A percentile compares a stretch with the other conserved stretches of the same genome.
Conservation (phyloP, 2,113 vertebrate species). For the Ramphastos sulfuratus region DNA sequence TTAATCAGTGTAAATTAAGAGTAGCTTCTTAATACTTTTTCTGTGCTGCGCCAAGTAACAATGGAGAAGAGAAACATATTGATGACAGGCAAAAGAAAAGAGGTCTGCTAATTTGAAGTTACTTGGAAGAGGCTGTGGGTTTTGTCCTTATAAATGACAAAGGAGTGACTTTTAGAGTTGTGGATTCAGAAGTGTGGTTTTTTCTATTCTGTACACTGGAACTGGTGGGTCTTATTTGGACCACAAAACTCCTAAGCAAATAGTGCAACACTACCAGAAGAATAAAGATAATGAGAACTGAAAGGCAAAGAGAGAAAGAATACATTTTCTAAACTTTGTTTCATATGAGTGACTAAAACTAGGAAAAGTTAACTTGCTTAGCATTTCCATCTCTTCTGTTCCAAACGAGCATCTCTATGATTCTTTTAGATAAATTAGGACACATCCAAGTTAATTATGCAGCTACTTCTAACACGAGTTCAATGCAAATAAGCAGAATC, state of each 20-base stretch:
- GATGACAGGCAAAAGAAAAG: not conserved
- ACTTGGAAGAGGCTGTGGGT: not conserved
- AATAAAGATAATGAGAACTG: not conserved
- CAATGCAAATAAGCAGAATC: not conserved
- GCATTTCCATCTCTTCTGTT: not conserved
- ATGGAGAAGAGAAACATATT: not conserved
- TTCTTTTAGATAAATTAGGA: not conserved
- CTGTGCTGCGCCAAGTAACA: not conserved
- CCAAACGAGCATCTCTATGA: not conserved
- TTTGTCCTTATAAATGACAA: not conserved
- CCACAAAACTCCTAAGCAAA: not conserved
- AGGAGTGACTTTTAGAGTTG: not conserved
- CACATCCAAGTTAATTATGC: not conserved
- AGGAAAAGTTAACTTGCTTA: not conserved
- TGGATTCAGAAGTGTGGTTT: not conserved
- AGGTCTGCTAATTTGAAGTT: not conserved
- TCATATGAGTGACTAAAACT: not conserved
- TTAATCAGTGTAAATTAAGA: not conserved
- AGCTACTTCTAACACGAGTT: not conserved
- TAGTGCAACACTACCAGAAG: not conserved
- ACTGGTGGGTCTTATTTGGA: not conserved
- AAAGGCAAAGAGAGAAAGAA: not conserved
- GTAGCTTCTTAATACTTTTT: not conserved
- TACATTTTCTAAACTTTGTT: not conserved
- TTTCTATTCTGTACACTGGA: not conserved